Base-by-base conservation (phyloP, 53 echinoderm and acorn worm genomes). In the Crossaster papposus region DNA sequence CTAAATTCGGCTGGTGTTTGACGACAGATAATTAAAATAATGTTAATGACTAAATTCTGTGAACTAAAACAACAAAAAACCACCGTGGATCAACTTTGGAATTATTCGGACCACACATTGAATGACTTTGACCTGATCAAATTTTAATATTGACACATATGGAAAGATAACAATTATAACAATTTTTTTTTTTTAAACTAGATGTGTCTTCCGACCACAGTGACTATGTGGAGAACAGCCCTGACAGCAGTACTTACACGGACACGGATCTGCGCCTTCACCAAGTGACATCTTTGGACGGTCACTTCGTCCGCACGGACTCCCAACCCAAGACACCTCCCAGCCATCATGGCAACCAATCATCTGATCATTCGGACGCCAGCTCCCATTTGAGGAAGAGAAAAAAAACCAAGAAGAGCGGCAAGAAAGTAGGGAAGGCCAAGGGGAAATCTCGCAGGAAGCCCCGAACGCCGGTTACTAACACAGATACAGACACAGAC, bases 181-280 rank as follows among this genome's bases (percentile, higher is more conserved):
- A n/a, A n/a, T n/a, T n/a, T n/a, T n/a, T 65, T 68, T 7, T 24
- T 68, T 68, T 68, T 28, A 68, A 65, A 68, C 55, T 79, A 97
- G 97, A 97, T 65, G 97, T 94, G 17, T 96, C 96, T 70, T 96
- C 96, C 30, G 93, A 89, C 29, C 68, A 77, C 32, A 90, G 85
- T 51, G 78, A 91, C 29, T 95, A 83, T 34, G 95, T 92, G 31
- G 95, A 95, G 72, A 82, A 79, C 36, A 95, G 95, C 65, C 81
- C 93, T 9, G 93, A 95, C 91, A 94, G 95, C 86, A 95, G 95
- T 44, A 92, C 86, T 2, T 95, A 92, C 79, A 85, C 96, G 2
- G 94, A 96, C 83, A 94, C 93, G 28, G 95, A 96, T 82, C 90
- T 81, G 14, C 96, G 81, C 79, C 85, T 92, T 23, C 89, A 90